Evolutionary conservation across 2,113 vertebrate genomes (phyloP).

Genomic region (Apteryx mantelli): DNA sequence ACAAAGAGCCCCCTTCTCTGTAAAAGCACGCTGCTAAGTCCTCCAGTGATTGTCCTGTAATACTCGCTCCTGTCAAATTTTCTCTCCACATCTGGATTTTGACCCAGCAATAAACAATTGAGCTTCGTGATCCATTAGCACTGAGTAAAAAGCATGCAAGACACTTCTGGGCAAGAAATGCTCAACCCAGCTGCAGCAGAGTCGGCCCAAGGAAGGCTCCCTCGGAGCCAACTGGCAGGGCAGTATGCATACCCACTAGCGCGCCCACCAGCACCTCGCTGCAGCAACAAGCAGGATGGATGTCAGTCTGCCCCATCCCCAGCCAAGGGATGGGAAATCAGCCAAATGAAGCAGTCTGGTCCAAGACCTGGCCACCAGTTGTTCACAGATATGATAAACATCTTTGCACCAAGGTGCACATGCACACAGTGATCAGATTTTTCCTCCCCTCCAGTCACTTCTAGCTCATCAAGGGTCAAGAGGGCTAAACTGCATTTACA

Average conservation of each 20-base stretch:
- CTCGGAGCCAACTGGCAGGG: no score
- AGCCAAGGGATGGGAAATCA: not conserved
- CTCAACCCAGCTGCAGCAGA: not conserved
- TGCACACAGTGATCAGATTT: not conserved
- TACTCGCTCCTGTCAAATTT: not conserved
- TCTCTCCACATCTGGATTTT: not conserved
- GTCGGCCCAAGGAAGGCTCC: not conserved
- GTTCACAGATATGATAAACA: not conserved
- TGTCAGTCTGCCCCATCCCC: rapidly evolving
- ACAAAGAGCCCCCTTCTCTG: not conserved
- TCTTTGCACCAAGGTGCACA: rapidly evolving
- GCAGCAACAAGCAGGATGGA: not conserved
- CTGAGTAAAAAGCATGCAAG: not conserved
- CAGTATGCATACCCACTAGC: rapidly evolving
- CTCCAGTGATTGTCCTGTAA: not conserved
- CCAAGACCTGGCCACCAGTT: not conserved
- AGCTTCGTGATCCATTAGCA: rapidly evolving
- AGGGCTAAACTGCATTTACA: not conserved
- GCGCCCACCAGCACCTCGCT: rapidly evolving
- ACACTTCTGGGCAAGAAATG: not conserved
- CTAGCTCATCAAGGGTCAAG: not conserved
- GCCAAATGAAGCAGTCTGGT: not conserved
- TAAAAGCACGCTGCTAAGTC: not conserved
- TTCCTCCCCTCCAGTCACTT: not conserved
- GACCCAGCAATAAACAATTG: rapidly evolving